Percentiles rank a stretch among this genome's conserved stretches.
Conservation (phyloP, 2,113 vertebrate genomes). For the Megaceryle maxima region DNA sequence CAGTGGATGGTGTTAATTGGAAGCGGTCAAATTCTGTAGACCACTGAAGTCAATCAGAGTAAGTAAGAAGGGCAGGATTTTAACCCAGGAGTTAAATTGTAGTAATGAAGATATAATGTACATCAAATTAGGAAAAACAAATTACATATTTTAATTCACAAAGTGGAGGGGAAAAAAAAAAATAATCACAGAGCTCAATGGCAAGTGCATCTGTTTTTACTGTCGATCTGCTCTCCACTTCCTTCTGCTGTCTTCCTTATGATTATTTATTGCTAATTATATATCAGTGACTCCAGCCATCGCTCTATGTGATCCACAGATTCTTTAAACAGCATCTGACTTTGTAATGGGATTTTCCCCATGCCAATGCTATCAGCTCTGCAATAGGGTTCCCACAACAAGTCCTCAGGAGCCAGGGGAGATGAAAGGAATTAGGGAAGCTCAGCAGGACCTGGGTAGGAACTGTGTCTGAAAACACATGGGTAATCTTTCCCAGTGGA, state of each 20-base stretch:
- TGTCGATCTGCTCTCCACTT: not conserved
- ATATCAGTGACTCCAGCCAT: not conserved
- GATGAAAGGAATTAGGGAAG: constrained; percentile 23
- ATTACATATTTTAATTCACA: constrained; percentile 32
- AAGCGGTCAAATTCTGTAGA: constrained; percentile 24
- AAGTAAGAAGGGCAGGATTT: constrained; percentile 46
- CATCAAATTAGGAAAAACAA: constrained; percentile 50
- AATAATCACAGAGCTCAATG: not conserved
- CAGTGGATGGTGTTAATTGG: not conserved
- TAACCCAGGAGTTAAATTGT: constrained; percentile 52
- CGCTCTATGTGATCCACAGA: not conserved
- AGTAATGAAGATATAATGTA: constrained; percentile 46
- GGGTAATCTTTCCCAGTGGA: not conserved
- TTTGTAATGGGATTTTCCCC: constrained; percentile 26
- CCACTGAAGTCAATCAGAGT: constrained; percentile 36
- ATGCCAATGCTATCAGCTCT: not conserved
- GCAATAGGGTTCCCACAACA: not conserved
- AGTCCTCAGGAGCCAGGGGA: fast-evolving
- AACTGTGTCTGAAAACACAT: not conserved
- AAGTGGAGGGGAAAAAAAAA: not conserved
- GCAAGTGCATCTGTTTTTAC: not conserved
- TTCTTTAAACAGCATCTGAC: constrained; percentile 10
- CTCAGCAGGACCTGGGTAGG: constrained; percentile 15
- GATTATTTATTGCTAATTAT: constrained; percentile 49
- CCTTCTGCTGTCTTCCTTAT: constrained; percentile 28